phyloP scores from a whole-genome alignment of 2,113 vertebrate genomes.

The Centropus bengalensis region DNA sequence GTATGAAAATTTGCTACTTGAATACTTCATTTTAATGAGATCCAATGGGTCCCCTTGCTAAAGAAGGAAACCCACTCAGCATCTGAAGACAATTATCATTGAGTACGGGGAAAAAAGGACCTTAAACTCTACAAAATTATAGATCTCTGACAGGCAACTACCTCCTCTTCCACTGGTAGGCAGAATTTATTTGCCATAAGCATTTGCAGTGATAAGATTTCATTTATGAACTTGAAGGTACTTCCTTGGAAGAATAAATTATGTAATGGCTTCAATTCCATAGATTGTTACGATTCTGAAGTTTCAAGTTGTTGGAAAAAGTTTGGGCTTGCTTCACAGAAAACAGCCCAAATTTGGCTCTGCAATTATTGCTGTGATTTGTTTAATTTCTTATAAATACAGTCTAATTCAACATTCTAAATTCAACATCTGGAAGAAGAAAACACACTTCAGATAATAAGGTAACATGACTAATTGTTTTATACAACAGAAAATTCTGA shows the following conservation, averaged over 20 bases:
- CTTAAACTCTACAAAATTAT: neutral
- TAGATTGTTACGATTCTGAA: neutral
- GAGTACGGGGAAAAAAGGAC: neutral
- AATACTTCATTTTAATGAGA: neutral
- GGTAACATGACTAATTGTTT: neutral
- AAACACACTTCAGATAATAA: neutral
- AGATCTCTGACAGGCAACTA: neutral
- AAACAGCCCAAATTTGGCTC: neutral
- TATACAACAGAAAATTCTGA: neutral
- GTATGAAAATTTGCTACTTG: neutral
- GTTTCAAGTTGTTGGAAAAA: neutral
- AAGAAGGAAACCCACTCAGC: neutral
- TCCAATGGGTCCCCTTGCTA: neutral
- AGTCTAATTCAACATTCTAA: neutral
- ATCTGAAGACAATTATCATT: neutral
- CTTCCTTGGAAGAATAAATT: neutral
- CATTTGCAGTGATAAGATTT: neutral
- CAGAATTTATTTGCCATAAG: neutral
- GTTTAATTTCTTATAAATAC: neutral
- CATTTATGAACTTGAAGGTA: neutral
- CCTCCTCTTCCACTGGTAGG: neutral
- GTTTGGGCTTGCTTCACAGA: neutral
- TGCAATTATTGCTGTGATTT: neutral
- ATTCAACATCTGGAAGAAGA: neutral
- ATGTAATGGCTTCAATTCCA: neutral